phyloP scores from a whole-genome alignment of 2,888 invertebrate species.

The Tenodera sinensis region DNA sequence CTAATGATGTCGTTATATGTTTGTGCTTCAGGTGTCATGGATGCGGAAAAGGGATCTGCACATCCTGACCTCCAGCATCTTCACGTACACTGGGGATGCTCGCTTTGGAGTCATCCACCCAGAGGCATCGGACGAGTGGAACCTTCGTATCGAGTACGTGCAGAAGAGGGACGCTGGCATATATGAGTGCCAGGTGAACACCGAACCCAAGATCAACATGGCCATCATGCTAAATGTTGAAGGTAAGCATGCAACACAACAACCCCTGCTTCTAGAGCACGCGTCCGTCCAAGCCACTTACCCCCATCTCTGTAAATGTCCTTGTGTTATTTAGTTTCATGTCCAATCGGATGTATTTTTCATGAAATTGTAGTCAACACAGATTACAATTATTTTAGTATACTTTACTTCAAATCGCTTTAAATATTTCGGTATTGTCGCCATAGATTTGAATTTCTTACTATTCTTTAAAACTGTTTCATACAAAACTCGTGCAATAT shows the following conservation, averaged over 20 bases:
- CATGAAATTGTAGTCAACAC: too few species aligned
- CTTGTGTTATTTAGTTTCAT: too few species aligned
- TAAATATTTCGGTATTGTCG: too few species aligned
- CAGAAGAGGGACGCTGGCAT: slow-evolving; percentile 80
- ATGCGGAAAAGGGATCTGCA: slow-evolving; percentile 78
- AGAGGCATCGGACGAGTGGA: slow-evolving; percentile 82
- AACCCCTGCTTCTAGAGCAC: neutral
- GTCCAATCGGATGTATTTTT: too few species aligned
- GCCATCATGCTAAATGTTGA: slow-evolving; percentile 75
- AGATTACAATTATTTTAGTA: too few species aligned
- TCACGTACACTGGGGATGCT: slow-evolving; percentile 84
- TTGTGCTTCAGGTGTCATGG: slow-evolving; percentile 68
- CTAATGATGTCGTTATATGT: neutral
- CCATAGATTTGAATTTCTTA: too few species aligned
- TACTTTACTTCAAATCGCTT: too few species aligned
- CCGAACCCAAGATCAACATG: slow-evolving; percentile 84
- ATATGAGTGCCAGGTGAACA: slow-evolving; percentile 87
- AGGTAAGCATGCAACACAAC: slow-evolving; percentile 54
- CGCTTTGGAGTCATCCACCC: slow-evolving; percentile 82
- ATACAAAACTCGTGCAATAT: too few species aligned
- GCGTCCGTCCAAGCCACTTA: neutral
- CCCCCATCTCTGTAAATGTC: too few species aligned
- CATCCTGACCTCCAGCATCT: slow-evolving; percentile 78
- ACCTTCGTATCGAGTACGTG: slow-evolving; percentile 77
- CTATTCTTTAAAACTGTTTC: too few species aligned